phyloP scores from a whole-genome alignment of 2,113 vertebrate species.

The Anoplopoma fimbria region DNA sequence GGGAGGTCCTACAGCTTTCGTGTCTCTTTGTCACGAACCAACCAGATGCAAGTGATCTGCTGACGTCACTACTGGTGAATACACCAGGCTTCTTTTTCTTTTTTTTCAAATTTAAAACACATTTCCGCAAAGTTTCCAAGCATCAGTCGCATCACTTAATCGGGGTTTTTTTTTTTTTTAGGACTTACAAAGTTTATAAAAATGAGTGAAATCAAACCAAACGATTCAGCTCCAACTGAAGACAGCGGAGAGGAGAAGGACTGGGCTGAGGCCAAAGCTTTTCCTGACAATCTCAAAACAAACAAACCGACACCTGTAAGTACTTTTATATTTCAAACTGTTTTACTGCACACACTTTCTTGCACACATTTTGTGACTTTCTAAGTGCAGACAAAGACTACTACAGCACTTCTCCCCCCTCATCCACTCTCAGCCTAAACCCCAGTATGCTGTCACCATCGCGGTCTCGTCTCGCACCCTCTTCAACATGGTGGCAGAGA shows the following conservation, averaged over 20 bases:
- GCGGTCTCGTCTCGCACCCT: conserved; percentile 93
- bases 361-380: too few relatives aligned
- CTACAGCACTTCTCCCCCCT: not conserved
- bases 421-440: conserved; percentile 86
- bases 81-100: not conserved
- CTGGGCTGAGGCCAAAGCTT: conserved; percentile 85
- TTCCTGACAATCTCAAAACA: conserved; percentile 84
- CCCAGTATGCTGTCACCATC: conserved; percentile 90
- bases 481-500: conserved; percentile 91
- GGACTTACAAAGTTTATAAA: not conserved
- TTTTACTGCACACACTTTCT: fast-evolving
- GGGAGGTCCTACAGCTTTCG: not conserved
- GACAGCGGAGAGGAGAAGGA: conserved; percentile 72
- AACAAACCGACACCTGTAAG: conserved; percentile 87
- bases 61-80: conserved; percentile 30
- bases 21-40: not conserved
- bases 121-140: conserved; percentile 64
- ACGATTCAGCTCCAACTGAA: not conserved
- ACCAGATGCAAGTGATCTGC: not conserved
- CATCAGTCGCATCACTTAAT: not conserved
- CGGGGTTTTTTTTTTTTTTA: fast-evolving
- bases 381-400: not conserved
- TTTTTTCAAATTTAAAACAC: not conserved
- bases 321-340: too few relatives aligned
- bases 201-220: conserved; percentile 75